phyloP scores from a whole-genome alignment of 2,113 vertebrate genomes.

The Melanotaenia duboulayi region DNA sequence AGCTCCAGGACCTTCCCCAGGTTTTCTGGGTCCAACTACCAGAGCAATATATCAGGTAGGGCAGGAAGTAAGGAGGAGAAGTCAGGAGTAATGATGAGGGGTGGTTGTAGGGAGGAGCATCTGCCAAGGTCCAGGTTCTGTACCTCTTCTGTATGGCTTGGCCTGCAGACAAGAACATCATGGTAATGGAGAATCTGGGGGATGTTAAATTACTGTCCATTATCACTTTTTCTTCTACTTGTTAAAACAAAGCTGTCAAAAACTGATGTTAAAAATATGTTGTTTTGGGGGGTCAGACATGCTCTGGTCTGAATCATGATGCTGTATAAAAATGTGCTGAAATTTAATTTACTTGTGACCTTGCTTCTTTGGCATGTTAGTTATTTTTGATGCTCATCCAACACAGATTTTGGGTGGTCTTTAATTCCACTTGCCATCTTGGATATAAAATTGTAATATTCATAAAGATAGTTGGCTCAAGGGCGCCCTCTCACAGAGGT shows the following conservation, averaged over 20 bases:
- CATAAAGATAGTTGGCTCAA: no score
- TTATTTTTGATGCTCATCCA: background rate
- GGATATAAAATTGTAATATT: no score
- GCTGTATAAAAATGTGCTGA: constrained; percentile 21
- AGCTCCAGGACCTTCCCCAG: constrained; percentile 59
- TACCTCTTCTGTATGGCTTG: constrained; percentile 69
- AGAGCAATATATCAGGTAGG: constrained; percentile 60
- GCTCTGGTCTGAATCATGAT: constrained; percentile 34
- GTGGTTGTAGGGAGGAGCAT: constrained; percentile 50
- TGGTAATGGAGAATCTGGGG: constrained; percentile 31
- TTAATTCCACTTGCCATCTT: background rate
- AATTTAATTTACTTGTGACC: background rate
- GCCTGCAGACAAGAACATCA: constrained; percentile 49
- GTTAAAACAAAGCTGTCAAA: constrained; percentile 43
- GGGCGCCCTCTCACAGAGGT: no score
- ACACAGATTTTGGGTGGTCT: background rate
- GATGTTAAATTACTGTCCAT: constrained; percentile 36
- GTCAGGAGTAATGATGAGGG: constrained; percentile 50
- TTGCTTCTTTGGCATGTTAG: background rate
- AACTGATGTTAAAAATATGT: constrained; percentile 45
- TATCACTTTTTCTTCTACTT: constrained; percentile 32
- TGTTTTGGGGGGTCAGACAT: constrained; percentile 16
- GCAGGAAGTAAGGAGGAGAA: no score
- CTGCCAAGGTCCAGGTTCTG: constrained; percentile 59
- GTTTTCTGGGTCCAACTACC: constrained; percentile 44